Percentiles rank a stretch among this genome's conserved stretches.
These are phyloP conservation scores for Luscinia megarhynchos DNA, from an alignment of 2,797 vertebrate species.

Conservation along the genomic window DNA sequence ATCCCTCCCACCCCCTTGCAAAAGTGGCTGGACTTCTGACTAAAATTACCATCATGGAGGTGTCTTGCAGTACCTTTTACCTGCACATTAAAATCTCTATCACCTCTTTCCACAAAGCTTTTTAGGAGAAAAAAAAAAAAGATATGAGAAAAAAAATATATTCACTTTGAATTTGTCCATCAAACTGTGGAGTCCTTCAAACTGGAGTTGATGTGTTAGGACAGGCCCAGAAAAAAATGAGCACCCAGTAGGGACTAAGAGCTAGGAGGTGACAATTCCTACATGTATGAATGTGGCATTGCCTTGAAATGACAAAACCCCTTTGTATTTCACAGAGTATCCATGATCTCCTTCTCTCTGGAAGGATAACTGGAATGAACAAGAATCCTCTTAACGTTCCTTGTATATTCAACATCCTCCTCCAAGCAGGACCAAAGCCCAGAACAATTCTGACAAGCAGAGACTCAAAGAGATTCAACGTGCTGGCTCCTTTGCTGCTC, in stretches of 20 bases:
- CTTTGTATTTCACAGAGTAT: not conserved
- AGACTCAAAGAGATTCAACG: not conserved
- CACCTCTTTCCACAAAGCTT: not conserved
- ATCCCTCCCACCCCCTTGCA: not conserved
- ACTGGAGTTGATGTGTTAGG: not conserved
- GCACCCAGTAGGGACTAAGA: not conserved
- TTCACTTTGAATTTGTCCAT: not conserved
- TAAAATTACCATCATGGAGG: not conserved
- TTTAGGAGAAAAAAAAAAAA: not conserved
- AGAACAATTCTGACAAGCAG: not conserved
- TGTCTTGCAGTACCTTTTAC: not conserved
- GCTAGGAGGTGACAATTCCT: not conserved
- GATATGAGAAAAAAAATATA: not conserved
- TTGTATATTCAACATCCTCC: not conserved
- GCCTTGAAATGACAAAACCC: slow-evolving; percentile 28
- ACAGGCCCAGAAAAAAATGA: not conserved
- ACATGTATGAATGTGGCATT: not conserved
- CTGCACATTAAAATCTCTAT: not conserved
- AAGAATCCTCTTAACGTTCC: not conserved
- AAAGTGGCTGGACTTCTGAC: not conserved
- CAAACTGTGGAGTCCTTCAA: not conserved
- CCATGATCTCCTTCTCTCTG: not conserved
- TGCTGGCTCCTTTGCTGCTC: not conserved
- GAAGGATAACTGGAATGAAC: not conserved
- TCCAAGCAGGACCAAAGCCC: slow-evolving; percentile 23